These are phyloP conservation scores for Eulacestoma nigropectus DNA, from an alignment of 2,113 vertebrate genomes.

Conservation along the genomic window DNA sequence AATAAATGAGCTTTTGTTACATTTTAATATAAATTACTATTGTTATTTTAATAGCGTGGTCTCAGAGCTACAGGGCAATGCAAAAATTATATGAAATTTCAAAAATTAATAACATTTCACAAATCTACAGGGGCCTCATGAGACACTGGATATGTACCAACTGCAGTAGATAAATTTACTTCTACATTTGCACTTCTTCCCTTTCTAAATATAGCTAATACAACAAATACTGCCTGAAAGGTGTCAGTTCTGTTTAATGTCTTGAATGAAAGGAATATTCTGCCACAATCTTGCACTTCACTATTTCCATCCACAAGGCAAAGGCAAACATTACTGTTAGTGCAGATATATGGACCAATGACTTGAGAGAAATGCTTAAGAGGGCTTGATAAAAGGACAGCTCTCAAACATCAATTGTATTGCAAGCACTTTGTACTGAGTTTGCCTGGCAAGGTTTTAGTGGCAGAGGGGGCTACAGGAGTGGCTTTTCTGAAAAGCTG, in stretches of 20 bases:
- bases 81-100: neutral
- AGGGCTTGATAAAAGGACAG: neutral
- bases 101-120: neutral
- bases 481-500: neutral
- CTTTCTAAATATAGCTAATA: neutral
- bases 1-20: neutral
- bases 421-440: neutral
- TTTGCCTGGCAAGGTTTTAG: fast-evolving
- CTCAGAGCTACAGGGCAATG: neutral
- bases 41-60: neutral
- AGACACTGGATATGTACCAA: neutral
- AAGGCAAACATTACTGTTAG: neutral
- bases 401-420: neutral
- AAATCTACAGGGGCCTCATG: neutral
- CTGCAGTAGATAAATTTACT: neutral
- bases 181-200: neutral
- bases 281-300: neutral
- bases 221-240: neutral
- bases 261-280: neutral
- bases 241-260: neutral
- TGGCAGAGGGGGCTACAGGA: neutral
- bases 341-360: neutral
- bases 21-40: neutral
- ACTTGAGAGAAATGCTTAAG: neutral
- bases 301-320: neutral